Conservation (phyloP, 2,113 vertebrate species). For the Eubucco bourcierii region DNA sequence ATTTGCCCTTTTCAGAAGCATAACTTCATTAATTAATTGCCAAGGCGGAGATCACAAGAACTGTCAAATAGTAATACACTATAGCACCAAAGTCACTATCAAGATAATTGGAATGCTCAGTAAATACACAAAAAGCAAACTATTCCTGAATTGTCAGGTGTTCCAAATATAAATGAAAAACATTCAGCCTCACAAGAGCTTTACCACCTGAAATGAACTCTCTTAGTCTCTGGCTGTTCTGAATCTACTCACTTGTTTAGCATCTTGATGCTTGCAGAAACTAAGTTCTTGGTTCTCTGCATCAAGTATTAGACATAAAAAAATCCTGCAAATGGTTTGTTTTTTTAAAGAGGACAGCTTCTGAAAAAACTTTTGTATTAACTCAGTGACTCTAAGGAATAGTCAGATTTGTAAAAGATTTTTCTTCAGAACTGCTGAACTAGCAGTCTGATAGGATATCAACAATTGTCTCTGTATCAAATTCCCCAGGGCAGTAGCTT, state of each 20-base stretch:
- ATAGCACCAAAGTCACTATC: not conserved
- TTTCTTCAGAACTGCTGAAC: not conserved
- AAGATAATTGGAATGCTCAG: not conserved
- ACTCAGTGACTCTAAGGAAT: not conserved
- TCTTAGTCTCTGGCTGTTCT: not conserved
- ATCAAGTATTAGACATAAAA: not conserved
- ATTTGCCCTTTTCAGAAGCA: conserved; percentile 23
- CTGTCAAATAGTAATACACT: not conserved
- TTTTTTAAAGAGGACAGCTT: not conserved
- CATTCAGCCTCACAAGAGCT: not conserved
- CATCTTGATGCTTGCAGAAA: not conserved
- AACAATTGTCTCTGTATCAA: not conserved
- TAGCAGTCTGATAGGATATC: not conserved
- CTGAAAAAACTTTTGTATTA: not conserved
- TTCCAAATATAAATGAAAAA: not conserved
- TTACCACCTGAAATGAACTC: not conserved
- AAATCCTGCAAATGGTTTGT: no score
- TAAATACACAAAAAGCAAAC: not conserved
- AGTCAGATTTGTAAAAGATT: not conserved
- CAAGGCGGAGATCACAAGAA: not conserved
- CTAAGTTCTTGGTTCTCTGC: not conserved
- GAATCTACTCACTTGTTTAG: not conserved
- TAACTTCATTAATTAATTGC: conserved; percentile 24
- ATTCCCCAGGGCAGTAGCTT: not conserved
- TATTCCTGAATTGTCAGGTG: not conserved